Percentiles rank a stretch among this genome's conserved stretches.
These are phyloP conservation scores for Acanthosepion pharaonis DNA, from an alignment of 2,888 invertebrate species.

Conservation along the genomic window DNA sequence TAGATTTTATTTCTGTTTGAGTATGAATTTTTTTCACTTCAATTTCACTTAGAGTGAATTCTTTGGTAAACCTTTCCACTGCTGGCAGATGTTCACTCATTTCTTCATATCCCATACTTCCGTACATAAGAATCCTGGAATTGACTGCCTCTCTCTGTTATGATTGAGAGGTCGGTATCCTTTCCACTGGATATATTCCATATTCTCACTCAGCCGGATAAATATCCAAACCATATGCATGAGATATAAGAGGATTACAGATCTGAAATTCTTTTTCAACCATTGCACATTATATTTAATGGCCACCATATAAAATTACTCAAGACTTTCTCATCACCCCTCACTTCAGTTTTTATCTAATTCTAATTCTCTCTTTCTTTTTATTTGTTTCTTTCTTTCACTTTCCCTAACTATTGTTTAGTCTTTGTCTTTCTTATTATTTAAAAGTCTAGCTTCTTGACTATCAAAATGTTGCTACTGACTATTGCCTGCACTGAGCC, in stretches of 20 bases:
- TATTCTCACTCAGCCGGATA: constrained; percentile 44
- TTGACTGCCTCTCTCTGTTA: not conserved
- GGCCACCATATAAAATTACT: constrained; percentile 42
- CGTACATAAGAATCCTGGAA: not conserved
- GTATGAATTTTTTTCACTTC: not conserved
- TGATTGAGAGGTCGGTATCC: constrained; percentile 43
- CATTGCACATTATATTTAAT: constrained; percentile 46
- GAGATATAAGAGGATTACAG: constrained; percentile 47
- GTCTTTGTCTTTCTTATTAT: not conserved
- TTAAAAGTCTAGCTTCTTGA: constrained; percentile 36
- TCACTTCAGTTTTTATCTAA: constrained; percentile 24
- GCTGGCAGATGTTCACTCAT: not conserved
- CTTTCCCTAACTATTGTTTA: not conserved
- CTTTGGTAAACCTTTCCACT: not conserved
- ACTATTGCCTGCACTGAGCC: constrained; percentile 42
- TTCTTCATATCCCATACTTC: not conserved
- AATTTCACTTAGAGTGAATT: constrained; percentile 9
- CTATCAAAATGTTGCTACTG: constrained; percentile 37
- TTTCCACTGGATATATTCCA: constrained; percentile 46
- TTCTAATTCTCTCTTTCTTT: constrained; percentile 41
- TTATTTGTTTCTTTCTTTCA: not conserved
- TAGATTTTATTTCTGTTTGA: not conserved
- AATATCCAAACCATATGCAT: constrained; percentile 47
- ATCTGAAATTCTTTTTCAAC: constrained; percentile 46
- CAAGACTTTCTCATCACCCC: constrained; percentile 35